Conservation (phyloP, 2,888 invertebrate species). For the Oeneis ivallda region DNA sequence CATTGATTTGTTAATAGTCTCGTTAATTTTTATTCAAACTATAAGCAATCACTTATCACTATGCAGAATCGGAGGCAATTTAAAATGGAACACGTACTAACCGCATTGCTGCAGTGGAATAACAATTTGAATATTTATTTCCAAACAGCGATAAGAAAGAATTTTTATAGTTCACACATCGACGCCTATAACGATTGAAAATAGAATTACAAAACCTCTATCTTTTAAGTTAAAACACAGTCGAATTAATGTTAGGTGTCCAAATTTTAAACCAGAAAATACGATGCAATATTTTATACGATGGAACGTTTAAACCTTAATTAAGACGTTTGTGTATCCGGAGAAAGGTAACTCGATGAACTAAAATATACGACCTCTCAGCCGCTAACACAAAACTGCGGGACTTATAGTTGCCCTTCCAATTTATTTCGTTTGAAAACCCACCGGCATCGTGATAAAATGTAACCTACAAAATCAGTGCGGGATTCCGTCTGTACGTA, state of each 20-base stretch:
- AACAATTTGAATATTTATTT: conserved; percentile 42
- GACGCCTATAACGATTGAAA: conserved; percentile 23
- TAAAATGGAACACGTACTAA: conserved; percentile 31
- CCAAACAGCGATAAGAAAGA: conserved; percentile 41
- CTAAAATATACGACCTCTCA: conserved; percentile 60
- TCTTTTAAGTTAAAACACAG: conserved; percentile 29
- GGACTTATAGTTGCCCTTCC: conserved; percentile 57
- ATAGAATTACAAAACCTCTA: conserved; percentile 23
- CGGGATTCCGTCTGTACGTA: conserved; percentile 1
- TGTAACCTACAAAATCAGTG: conserved; percentile 43
- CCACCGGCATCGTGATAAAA: conserved; percentile 55
- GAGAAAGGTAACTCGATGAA: conserved; percentile 58
- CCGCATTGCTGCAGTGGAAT: conserved; percentile 7
- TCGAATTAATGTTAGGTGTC: conserved; percentile 46
- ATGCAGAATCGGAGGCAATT: conserved; percentile 50
- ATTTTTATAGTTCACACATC: conserved; percentile 26
- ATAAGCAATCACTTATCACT: conserved; percentile 53
- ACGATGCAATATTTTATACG: conserved; percentile 59
- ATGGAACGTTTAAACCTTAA: conserved; percentile 63
- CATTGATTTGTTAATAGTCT: conserved; percentile 74
- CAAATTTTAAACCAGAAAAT: conserved; percentile 47
- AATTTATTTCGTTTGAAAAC: conserved; percentile 63
- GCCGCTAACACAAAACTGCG: conserved; percentile 59
- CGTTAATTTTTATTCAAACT: conserved; percentile 65
- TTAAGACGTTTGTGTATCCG: conserved; percentile 65